Evolutionary conservation across 1,140 invertebrate genomes (phyloP).

Genomic region (Cherax destructor): DNA sequence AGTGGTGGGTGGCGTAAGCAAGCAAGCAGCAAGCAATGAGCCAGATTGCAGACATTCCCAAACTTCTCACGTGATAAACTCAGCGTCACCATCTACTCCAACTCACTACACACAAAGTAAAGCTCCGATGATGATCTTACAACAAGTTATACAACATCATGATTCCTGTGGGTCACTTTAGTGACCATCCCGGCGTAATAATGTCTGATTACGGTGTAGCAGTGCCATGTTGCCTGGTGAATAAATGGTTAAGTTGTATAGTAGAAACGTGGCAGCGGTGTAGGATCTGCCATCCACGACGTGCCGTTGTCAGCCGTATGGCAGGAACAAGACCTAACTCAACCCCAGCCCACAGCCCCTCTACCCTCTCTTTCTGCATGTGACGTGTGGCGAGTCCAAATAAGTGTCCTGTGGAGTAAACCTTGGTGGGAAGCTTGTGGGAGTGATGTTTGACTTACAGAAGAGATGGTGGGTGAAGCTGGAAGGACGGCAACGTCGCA

Average conservation of each 20-base stretch:
- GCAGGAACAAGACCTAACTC: constrained; percentile 8
- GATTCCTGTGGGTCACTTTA: neutral
- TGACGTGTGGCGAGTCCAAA: neutral
- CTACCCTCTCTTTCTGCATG: neutral
- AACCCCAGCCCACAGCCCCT: neutral
- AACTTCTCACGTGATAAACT: too few species aligned
- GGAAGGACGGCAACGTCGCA: constrained; percentile 11
- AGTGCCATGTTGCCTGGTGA: constrained; percentile 3
- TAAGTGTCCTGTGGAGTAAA: neutral
- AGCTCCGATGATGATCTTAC: too few species aligned
- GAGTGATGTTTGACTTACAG: neutral
- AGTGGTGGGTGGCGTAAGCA: too few species aligned
- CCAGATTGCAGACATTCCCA: too few species aligned
- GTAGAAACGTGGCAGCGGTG: constrained; percentile 59
- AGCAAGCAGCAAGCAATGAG: too few species aligned
- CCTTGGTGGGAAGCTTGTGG: neutral
- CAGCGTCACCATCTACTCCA: too few species aligned
- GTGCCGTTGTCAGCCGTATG: constrained; percentile 50
- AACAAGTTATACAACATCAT: too few species aligned
- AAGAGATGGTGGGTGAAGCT: neutral
- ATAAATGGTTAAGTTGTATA: constrained; percentile 17
- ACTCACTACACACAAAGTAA: too few species aligned
- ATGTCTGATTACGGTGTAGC: constrained; percentile 28
- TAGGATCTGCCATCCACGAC: constrained; percentile 41
- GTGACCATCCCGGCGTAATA: constrained; percentile 6